A percentile compares a stretch with the other conserved stretches of the same genome.
These are phyloP conservation scores for Sinocyclocheilus rhinocerous DNA, from an alignment of 2,113 vertebrate genomes.

Conservation along the genomic window DNA sequence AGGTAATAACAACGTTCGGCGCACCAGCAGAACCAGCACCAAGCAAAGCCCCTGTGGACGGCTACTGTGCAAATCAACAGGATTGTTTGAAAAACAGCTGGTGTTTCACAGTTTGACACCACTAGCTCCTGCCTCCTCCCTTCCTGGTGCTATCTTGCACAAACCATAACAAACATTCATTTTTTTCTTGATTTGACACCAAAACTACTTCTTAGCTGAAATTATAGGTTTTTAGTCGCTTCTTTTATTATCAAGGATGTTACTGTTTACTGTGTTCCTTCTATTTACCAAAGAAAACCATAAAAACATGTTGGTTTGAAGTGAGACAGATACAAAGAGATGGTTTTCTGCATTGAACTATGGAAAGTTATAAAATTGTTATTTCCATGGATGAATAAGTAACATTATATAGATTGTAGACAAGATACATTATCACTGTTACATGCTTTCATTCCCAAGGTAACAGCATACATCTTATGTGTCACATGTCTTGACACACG, in stretches of 20 bases:
- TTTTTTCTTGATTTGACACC: not conserved
- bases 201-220: not conserved
- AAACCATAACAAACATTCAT: not conserved
- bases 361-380: not conserved
- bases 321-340: not conserved
- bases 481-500: slow-evolving; percentile 15
- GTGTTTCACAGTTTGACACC: slow-evolving; percentile 24
- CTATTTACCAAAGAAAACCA: not conserved
- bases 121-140: not conserved
- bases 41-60: slow-evolving; percentile 2
- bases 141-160: not conserved
- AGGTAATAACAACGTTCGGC: slow-evolving; percentile 34
- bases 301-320: not conserved
- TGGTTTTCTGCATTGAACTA: not conserved
- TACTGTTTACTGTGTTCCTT: not conserved
- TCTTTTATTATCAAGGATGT: not conserved
- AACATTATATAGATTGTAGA: not conserved
- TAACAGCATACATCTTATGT: not conserved
- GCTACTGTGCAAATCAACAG: slow-evolving; percentile 48
- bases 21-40: slow-evolving; percentile 1
- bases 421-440: not conserved
- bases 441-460: not conserved
- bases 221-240: not conserved
- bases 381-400: not conserved
- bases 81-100: slow-evolving; percentile 46